phyloP scores from a whole-genome alignment of 2,888 invertebrate genomes.

The Drosophila helvetica region DNA sequence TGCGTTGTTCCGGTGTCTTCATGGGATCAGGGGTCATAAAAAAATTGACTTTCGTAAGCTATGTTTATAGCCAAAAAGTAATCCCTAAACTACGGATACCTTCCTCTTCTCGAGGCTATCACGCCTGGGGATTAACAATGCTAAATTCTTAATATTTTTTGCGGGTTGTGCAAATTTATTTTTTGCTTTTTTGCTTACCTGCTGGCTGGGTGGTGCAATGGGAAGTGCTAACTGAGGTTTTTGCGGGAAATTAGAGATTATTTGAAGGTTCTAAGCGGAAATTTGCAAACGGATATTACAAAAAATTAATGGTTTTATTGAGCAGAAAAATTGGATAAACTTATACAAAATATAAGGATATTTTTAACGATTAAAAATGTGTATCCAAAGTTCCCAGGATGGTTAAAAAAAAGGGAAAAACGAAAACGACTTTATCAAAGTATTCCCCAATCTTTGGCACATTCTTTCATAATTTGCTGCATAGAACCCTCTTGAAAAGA shows the following conservation, averaged over 20 bases:
- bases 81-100: slow-evolving; percentile 26
- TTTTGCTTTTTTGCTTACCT: slow-evolving; percentile 22
- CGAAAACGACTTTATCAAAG: no score
- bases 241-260: not conserved
- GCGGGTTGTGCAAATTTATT: slow-evolving; percentile 29
- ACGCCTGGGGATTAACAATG: slow-evolving; percentile 54
- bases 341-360: no score
- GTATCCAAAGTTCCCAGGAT: not conserved
- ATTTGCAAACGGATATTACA: not conserved
- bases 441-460: no score
- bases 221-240: slow-evolving; percentile 5
- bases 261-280: not conserved
- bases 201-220: slow-evolving; percentile 39
- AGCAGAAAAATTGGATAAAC: no score
- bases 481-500: no score
- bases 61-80: slow-evolving; percentile 44
- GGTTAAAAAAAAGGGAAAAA: no score
- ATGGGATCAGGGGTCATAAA: slow-evolving; percentile 57
- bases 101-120: slow-evolving; percentile 43
- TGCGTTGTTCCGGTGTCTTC: slow-evolving; percentile 54
- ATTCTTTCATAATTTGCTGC: no score
- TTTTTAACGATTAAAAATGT: no score
- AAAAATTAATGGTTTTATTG: not conserved
- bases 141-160: slow-evolving; percentile 29
- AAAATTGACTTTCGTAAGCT: slow-evolving; percentile 75